Base-by-base conservation (phyloP, 2,113 vertebrate genomes). In the Xyliphius kryptos region DNA sequence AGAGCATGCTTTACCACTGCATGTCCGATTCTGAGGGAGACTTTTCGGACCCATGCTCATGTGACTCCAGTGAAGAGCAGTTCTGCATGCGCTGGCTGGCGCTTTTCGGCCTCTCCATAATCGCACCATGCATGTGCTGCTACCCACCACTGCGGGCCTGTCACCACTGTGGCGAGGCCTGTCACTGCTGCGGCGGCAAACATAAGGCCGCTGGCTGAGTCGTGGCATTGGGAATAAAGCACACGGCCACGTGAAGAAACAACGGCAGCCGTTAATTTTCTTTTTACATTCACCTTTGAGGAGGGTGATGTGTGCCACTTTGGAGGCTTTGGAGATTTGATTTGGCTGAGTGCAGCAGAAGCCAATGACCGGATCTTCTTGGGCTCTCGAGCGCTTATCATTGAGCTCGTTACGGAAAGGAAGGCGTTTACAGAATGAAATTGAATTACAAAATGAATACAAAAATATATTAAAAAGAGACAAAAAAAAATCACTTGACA, bases 1-100 rank as follows among this genome's bases (percentile, higher is more conserved):
- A 98, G 89, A 98, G 96, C 88, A 97, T 98, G 95, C 87, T 98
- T 40, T 98, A 98, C n/a, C n/a, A n/a, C n/a, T n/a, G n/a, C n/a
- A n/a, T n/a, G n/a, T n/a, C n/a, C n/a, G n/a, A n/a, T n/a, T 97
- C 94, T 0, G 95, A 98, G 84, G 96, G 96, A 51, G 96, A 98
- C 78, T 98, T 96, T 79, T 97, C 96, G 53, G 95, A 98, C 85
- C 96, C 96, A 14, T 98, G 96, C 84, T 98, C 96, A 0, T 98
- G 96, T 74, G 96, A 98, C 89, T 90, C 93, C 63, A 90, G 89
- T 2, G 96, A 98, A 75, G 95, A 97, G 87, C 97, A 96, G 86
- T 97, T 98, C 87, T 98, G 96, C 84, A 84, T 97, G 71, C 91
- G 96, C 78, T 98, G 96, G 96, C 85, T 97, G 74, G 96, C 96